Base-by-base conservation (phyloP, 1,140 invertebrate genomes). In the Bombus waltoni region DNA sequence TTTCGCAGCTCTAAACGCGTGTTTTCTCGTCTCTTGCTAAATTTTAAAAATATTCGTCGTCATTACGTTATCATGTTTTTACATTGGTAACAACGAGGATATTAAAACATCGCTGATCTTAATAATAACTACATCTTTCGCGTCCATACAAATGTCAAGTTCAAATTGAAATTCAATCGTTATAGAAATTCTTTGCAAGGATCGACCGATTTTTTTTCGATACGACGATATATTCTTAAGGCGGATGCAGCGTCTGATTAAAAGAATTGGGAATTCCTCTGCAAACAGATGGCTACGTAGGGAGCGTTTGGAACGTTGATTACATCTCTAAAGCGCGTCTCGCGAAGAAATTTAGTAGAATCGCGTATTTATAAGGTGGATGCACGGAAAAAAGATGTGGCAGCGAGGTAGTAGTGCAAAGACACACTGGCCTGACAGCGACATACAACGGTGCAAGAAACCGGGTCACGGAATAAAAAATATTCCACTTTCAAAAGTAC, bases 401-500 rank as follows among this genome's bases (percentile, higher is more conserved):
- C 11, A 13, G n/a, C 18, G 5, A 22, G 47, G 28, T 5, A 73
- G 25, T 32, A 38, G 53, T 80, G 83, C 65, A 79, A 80, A 62
- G 75, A 44, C 82, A 35, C 5, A 53, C 35, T 40, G 42, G 42
- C 10, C 47, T 25, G 35, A 6, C 42, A 40, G 73, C 74, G 53
- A 71, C 8, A n/a, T 28, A 22, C 47, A 78, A 71, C n/a, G 13
- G 42, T 25, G 47, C 32, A 44, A 65, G 71, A 65, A 82, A 82
- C 38, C 32, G 53, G 68, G 75, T 59, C 53, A 59, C 68, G 35
- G 65, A 70, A 62, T 76, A 44, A 44, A 70, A 80, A 72, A 70
- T 79, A 47, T 28, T 44, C 57, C 22, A 62, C 65, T 62, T 84
- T 72, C 25, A 32, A 47, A 72, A 84, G 78, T 80, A 80, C 53